Evolutionary conservation across 1,140 invertebrate species (phyloP).

Genomic region (Neodiprion lecontei): DNA sequence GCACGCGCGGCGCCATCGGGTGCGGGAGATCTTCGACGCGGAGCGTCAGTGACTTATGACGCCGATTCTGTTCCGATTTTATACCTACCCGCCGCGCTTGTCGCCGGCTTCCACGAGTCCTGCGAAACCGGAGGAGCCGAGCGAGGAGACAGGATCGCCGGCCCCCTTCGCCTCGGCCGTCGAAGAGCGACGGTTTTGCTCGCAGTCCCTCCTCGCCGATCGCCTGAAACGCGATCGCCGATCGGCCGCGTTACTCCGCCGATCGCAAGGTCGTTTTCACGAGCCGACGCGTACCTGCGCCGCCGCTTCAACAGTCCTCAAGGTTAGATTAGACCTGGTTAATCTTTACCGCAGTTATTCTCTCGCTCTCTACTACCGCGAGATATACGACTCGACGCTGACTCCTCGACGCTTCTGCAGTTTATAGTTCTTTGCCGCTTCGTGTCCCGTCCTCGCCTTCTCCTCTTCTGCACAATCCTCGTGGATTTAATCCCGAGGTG

Average conservation of each 20-base stretch:
- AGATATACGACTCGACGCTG: not conserved
- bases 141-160: not conserved
- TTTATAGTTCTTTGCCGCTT: not conserved
- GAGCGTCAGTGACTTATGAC: constrained; percentile 3
- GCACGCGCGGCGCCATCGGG: not conserved
- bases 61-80: not conserved
- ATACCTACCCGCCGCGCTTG: too few relatives aligned
- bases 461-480: not conserved
- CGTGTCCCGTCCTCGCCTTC: not conserved
- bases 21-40: not conserved
- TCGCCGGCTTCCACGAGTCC: too few relatives aligned
- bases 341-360: not conserved
- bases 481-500: constrained; percentile 1
- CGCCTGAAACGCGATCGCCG: too few relatives aligned
- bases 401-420: not conserved
- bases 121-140: too few relatives aligned
- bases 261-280: too few relatives aligned
- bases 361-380: not conserved
- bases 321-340: constrained; percentile 5
- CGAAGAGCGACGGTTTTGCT: too few relatives aligned
- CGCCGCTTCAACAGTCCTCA: not conserved
- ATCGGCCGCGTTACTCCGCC: too few relatives aligned
- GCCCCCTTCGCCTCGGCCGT: too few relatives aligned
- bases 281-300: not conserved
- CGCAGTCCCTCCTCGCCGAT: too few relatives aligned